Evolutionary conservation across 2,797 vertebrate species (phyloP).

Genomic region (Hoplostethus atlanticus): DNA sequence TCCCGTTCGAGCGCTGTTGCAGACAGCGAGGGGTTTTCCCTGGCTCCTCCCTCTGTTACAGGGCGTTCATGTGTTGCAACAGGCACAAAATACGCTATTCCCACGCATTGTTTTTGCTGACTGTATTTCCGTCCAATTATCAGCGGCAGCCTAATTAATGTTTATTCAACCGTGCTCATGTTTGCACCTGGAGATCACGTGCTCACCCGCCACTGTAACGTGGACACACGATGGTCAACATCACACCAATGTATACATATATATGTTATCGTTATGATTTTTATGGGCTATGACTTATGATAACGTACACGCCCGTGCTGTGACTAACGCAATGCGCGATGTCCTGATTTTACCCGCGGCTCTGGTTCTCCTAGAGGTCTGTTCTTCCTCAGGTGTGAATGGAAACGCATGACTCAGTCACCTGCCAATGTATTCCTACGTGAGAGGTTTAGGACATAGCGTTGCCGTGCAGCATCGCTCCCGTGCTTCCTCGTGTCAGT

Average conservation of each 20-base stretch:
- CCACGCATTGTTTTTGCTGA: conserved; percentile 68
- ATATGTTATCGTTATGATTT: background rate
- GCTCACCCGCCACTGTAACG: background rate
- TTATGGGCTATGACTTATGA: no score
- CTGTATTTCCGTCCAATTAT: conserved; percentile 23
- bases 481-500: conserved; percentile 33
- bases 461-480: conserved; percentile 22
- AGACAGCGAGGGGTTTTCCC: conserved; percentile 94
- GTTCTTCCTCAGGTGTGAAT: conserved; percentile 48
- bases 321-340: conserved; percentile 7
- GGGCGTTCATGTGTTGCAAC: conserved; percentile 84
- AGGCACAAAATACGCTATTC: conserved; percentile 69
- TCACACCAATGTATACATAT: background rate
- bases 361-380: no score
- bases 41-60: conserved; percentile 89
- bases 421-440: conserved; percentile 29
- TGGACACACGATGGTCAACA: background rate
- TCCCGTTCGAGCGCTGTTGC: conserved; percentile 82
- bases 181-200: background rate
- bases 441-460: conserved; percentile 14
- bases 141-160: background rate
- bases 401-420: conserved; percentile 33
- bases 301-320: background rate
- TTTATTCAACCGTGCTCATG: background rate
- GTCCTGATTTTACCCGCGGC: conserved; percentile 40